Base-by-base conservation (phyloP, 2,888 invertebrate species). In the Acleris sparsana region DNA sequence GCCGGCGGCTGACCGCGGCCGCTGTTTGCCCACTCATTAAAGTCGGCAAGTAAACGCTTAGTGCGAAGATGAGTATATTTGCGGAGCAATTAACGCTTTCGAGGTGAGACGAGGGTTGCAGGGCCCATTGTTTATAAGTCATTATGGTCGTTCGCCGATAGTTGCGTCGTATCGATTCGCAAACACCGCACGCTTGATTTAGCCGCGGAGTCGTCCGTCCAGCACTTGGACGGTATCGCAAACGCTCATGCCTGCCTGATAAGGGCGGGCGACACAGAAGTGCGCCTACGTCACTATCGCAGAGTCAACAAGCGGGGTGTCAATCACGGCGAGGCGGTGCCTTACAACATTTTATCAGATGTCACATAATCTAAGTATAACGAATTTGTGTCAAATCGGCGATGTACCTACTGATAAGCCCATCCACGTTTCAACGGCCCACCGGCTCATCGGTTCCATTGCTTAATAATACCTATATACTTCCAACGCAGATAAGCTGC, bases 51-150 rank as follows among this genome's bases (percentile, higher is more conserved):
- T 84, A 86, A 89, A 87, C 90, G 89, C 83, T 91, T 90, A 89
- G 84, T 84, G 87, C 85, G 78, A 90, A 89, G 91, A 92, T 86
- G 88, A 91, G 89, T 91, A 88, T 91, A 89, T 92, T 92, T 91
- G 92, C 88, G 85, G 85, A 87, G 84, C 86, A 90, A 91, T 92
- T 91, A 92, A 89, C 89, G 88, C 88, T 81, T 84, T 80, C 73
- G 85, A 89, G 87, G 88, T 86, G 88, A 87, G 88, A 88, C 88
- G 84, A 90, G 90, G 90, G 90, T 89, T 80, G 78, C 75, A 72
- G 80, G 79, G 77, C 72, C 76, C 82, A 84, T 82, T 88, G 86
- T 87, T 86, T 84, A 80, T 76, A 74, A 80, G 84, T 83, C 78
- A 80, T 85, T 79, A 82, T 78, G 73, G 78, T 68, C 70, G 68